Evolutionary conservation across 2,797 vertebrate species (phyloP).

Genomic region (Erithacus rubecula): DNA sequence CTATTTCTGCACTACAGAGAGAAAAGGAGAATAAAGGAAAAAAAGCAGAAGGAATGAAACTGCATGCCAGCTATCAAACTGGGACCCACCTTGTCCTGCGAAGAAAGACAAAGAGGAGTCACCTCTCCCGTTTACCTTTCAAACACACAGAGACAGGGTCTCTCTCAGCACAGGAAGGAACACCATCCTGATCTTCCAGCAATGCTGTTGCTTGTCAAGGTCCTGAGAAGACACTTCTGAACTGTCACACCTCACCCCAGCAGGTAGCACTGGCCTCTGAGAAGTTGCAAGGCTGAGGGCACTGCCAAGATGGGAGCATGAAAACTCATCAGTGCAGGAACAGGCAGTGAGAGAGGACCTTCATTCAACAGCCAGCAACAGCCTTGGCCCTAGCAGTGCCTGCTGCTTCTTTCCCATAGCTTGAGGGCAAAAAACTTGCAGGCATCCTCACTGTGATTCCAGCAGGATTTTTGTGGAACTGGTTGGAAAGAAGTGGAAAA

Average conservation of each 20-base stretch:
- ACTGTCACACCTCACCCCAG: neutral
- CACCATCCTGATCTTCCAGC: neutral
- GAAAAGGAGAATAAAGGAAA: constrained; percentile 40
- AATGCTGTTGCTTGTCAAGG: neutral
- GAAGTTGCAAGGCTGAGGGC: neutral
- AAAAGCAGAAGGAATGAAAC: constrained; percentile 24
- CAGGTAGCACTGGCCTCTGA: neutral
- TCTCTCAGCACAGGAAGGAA: neutral
- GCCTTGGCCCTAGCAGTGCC: neutral
- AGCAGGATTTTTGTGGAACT: neutral
- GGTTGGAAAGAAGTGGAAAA: neutral
- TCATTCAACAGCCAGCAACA: neutral
- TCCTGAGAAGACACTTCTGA: neutral
- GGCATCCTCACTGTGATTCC: neutral
- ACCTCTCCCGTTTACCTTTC: neutral
- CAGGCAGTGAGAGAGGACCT: neutral
- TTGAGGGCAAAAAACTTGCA: neutral
- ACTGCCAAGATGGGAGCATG: neutral
- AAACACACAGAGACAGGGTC: neutral
- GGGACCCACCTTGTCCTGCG: neutral
- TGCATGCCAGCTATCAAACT: neutral
- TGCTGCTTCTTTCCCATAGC: neutral
- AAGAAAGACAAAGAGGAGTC: neutral
- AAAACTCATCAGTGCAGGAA: neutral
- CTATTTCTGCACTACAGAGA: constrained; percentile 75